Evolutionary conservation across 2,113 vertebrate genomes (phyloP).

Genomic region (Urocynchramus pylzowi): DNA sequence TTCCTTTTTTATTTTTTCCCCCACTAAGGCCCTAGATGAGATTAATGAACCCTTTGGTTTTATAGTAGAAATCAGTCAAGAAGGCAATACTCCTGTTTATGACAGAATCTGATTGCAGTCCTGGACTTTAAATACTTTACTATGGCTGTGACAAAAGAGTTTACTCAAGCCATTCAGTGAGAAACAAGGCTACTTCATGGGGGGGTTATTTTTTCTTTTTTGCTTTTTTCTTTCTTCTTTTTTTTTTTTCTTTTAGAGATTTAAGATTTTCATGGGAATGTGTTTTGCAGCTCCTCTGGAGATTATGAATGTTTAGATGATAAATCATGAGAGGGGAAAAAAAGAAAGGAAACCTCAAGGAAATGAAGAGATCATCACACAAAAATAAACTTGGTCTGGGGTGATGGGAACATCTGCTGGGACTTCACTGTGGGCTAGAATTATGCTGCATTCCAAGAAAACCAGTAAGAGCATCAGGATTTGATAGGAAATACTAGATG

Average conservation of each 20-base stretch:
- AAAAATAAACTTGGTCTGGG: background rate
- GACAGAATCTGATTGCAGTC: background rate
- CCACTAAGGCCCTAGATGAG: background rate
- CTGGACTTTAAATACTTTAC: background rate
- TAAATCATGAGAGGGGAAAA: background rate
- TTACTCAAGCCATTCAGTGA: background rate
- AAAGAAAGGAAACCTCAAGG: constrained; percentile 30
- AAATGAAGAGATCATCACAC: background rate
- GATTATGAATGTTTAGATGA: constrained; percentile 19
- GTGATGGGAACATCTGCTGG: background rate
- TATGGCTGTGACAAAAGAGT: background rate
- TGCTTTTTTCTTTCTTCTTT: background rate
- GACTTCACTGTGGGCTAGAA: background rate
- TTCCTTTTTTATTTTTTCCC: background rate
- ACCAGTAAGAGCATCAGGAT: background rate
- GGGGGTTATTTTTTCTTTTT: rapidly evolving
- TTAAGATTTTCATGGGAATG: constrained; percentile 25
- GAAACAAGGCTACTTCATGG: background rate
- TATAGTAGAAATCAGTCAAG: background rate
- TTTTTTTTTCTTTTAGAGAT: background rate
- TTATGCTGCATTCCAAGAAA: background rate
- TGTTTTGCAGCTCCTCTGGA: background rate
- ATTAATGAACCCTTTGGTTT: background rate
- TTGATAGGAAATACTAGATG: background rate
- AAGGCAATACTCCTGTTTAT: background rate